Evolutionary conservation across 2,113 vertebrate genomes (phyloP), one percentile per base, ranked within the genome.

Genomic region (human): DNA sequence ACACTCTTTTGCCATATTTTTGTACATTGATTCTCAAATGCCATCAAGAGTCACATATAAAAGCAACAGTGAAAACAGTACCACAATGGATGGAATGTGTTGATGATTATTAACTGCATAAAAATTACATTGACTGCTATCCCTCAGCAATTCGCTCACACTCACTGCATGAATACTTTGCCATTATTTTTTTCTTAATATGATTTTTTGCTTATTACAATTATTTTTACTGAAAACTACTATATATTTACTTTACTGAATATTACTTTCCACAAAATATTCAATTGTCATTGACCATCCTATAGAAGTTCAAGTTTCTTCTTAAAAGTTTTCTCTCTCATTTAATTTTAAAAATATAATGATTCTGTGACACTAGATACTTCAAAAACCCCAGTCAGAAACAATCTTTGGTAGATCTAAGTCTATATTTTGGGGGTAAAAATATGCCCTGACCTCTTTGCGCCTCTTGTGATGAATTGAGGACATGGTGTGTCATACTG

Each of bases 391-490:
- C 5, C 43, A 59, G 30, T 40, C 16, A 8, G 75, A 91, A 93
- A 95, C 61, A 80, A 8, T 55, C 59, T 89, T 83, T 89, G 70
- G 57, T 92, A 66, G 76, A 94, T 50, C 73, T 14, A 75, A 87
- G 17, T 75, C 90, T 95, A 3, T 80, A 79, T 3, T 83, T 79
- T 35, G 8, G 8, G n/a, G 12, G 18, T 92, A 17, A 93, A 82
- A 88, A 12, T 75, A 48, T 75, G 35, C n/a, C 73, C 55, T 96
- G 90, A 96, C 94, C 94, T 96, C 83, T 97, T 97, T 50, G 6
- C 61, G 32, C 61, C 40, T 94, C 38, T 76, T 90, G 18, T 96
- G 85, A 96, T 30, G 96, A 97, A 97, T 50, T 94, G 22, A 27
- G 22, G 78, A 96, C 17, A 8, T 86, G 93, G 14, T 84, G 12